Conservation (phyloP, 2,888 invertebrate genomes). For the Leptinotarsa juncta region DNA sequence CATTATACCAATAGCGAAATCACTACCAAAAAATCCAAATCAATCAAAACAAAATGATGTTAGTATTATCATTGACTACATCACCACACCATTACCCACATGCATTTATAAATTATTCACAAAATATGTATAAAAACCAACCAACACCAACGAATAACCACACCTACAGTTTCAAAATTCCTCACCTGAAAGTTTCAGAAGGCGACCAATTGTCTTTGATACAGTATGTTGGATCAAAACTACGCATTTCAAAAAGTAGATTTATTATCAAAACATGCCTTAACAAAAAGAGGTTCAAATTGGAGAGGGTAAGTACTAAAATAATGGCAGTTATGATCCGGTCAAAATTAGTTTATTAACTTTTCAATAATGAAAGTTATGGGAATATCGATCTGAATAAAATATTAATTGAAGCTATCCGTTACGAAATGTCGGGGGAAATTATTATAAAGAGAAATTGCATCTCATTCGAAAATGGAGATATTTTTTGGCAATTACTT, state of each 20-base stretch:
- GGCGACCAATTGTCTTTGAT: not conserved
- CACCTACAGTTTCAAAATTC: not conserved
- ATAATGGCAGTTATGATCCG: too few species aligned
- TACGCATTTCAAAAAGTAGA: constrained; percentile 26
- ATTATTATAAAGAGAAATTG: too few species aligned
- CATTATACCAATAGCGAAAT: too few species aligned
- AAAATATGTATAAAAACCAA: not conserved
- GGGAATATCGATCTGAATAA: too few species aligned
- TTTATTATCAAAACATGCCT: constrained; percentile 32
- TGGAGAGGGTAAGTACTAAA: not conserved
- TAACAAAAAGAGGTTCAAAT: constrained; percentile 12
- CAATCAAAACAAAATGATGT: not conserved
- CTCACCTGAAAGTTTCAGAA: constrained; percentile 11
- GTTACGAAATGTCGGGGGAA: too few species aligned
- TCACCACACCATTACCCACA: not conserved
- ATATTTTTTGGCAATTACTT: too few species aligned
- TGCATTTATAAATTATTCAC: not conserved
- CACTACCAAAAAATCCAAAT: not conserved
- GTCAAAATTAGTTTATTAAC: too few species aligned
- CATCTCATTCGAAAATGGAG: too few species aligned
- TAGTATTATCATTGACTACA: not conserved
- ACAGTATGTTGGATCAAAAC: constrained; percentile 6
- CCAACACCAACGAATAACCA: constrained; percentile 5
- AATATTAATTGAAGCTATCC: too few species aligned
- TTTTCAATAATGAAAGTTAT: too few species aligned